These are phyloP conservation scores for Bombus terrestris DNA, from an alignment of 1,140 invertebrate species.

Conservation along the genomic window DNA sequence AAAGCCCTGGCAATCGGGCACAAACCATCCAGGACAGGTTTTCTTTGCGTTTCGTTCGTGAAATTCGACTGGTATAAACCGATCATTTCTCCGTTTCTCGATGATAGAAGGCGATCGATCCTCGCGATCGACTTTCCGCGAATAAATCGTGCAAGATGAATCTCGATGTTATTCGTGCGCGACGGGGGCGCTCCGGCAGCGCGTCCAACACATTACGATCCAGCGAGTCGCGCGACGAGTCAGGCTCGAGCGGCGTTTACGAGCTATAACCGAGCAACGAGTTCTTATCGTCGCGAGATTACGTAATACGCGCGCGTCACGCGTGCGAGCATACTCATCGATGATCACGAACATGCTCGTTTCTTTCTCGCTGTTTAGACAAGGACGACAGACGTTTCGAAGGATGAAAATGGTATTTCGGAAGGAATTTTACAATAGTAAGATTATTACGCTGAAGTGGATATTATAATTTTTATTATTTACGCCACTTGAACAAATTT, in stretches of 20 bases:
- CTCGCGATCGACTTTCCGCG: background rate
- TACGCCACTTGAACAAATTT: background rate
- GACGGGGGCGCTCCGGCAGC: background rate
- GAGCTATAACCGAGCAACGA: constrained; percentile 14
- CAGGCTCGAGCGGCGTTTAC: background rate
- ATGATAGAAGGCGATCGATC: too few species aligned
- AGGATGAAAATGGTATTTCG: background rate
- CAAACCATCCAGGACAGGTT: background rate
- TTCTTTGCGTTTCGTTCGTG: background rate
- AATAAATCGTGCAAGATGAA: background rate
- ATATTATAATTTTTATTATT: background rate
- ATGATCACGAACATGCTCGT: background rate
- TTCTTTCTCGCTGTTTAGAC: too few species aligned
- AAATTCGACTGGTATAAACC: background rate
- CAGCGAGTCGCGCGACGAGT: background rate
- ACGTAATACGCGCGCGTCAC: constrained; percentile 5
- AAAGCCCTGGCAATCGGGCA: background rate
- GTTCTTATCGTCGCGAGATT: constrained; percentile 38
- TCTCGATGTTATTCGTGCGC: constrained; percentile 3
- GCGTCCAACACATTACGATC: background rate
- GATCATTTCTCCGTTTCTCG: background rate
- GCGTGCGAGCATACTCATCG: background rate
- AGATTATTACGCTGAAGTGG: background rate
- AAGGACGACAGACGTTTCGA: background rate
- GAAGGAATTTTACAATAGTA: background rate